Evolutionary conservation across 1,140 invertebrate species (phyloP).

Genomic region (Patella vulgata): DNA sequence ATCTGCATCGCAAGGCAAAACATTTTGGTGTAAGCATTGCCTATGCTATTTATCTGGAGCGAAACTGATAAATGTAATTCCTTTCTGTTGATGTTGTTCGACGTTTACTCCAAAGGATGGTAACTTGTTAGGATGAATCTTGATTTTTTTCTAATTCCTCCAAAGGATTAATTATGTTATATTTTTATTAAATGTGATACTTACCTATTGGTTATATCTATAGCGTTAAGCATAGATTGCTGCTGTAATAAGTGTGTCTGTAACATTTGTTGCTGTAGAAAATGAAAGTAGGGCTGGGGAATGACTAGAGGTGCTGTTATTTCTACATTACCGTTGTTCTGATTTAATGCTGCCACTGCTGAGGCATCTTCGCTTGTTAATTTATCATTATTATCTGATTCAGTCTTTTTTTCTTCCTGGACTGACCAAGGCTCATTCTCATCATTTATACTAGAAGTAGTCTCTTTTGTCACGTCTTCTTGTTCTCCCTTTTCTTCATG

Average conservation of each 20-base stretch:
- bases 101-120: too few species aligned
- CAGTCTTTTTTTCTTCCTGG: too few species aligned
- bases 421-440: background rate
- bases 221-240: constrained; percentile 18
- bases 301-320: constrained; percentile 29
- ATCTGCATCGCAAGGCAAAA: too few species aligned
- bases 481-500: too few species aligned
- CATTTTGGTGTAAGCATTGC: too few species aligned
- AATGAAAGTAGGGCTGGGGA: constrained; percentile 40
- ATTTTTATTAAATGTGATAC: background rate
- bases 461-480: constrained; percentile 8
- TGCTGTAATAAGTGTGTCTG: constrained; percentile 33
- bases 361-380: background rate
- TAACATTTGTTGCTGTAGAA: constrained; percentile 30
- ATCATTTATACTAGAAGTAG: background rate
- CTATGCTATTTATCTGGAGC: too few species aligned
- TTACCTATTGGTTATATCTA: constrained; percentile 18
- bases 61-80: too few species aligned
- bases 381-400: too few species aligned
- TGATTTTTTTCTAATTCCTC: too few species aligned
- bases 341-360: background rate
- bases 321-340: background rate
- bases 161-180: too few species aligned
- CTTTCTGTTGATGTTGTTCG: too few species aligned
- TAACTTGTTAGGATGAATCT: too few species aligned